Evolutionary conservation across 2,797 vertebrate genomes (phyloP).

Genomic region (Nannoperca obscura): DNA sequence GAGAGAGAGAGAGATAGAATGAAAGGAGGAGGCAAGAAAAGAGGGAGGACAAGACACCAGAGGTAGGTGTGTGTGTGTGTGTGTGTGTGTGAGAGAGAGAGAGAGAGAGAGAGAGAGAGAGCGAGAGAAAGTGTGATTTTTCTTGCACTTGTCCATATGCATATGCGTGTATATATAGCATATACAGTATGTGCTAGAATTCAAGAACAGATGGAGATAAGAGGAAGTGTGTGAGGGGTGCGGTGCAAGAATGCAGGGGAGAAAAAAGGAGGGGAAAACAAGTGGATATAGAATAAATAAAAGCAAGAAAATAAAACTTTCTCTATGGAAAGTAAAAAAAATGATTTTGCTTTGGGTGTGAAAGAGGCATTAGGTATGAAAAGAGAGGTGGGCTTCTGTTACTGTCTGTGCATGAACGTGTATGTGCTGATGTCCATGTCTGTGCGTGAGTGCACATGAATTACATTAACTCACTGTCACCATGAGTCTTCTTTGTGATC

Average conservation of each 20-base stretch:
- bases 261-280: conserved; percentile 8
- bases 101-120: too few relatives aligned
- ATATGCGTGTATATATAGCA: conserved; percentile 35
- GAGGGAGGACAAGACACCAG: conserved; percentile 76
- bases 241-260: conserved; percentile 63
- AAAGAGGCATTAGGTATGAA: conserved; percentile 20
- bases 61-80: conserved; percentile 61
- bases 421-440: conserved; percentile 15
- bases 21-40: conserved; percentile 65
- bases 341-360: conserved; percentile 63
- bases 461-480: not conserved
- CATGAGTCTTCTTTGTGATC: not conserved
- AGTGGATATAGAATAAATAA: conserved; percentile 49
- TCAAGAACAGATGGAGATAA: conserved; percentile 81
- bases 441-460: not conserved
- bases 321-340: conserved; percentile 65
- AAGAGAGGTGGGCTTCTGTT: conserved; percentile 11
- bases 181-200: conserved; percentile 66
- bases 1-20: conserved; percentile 48
- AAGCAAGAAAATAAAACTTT: conserved; percentile 39
- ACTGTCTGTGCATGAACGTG: conserved; percentile 25
- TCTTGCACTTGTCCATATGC: conserved; percentile 48
- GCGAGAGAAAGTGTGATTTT: conserved; percentile 35
- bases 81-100: conserved; percentile 3
- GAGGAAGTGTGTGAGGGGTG: conserved; percentile 65